A percentile compares a stretch with the other conserved stretches of the same genome.
These are phyloP conservation scores for Cladopsammia gracilis DNA, from an alignment of 64 coral and sea anemone genomes.

Conservation along the genomic window DNA sequence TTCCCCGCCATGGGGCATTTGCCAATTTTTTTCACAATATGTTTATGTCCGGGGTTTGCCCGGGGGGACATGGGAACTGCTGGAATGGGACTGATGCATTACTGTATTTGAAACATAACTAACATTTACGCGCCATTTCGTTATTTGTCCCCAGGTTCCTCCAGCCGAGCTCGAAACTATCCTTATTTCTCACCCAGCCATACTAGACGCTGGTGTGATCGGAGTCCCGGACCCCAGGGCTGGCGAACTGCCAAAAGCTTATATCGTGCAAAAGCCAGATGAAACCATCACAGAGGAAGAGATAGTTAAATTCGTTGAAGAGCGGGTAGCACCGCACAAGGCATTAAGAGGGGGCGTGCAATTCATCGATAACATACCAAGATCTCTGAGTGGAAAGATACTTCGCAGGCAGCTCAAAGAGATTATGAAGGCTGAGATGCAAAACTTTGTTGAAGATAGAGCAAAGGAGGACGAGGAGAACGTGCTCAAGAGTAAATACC, in stretches of 20 bases:
- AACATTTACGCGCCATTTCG: neutral
- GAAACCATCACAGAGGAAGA: slow-evolving; percentile 62
- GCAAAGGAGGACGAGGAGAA: slow-evolving; percentile 9
- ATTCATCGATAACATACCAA: slow-evolving; percentile 69
- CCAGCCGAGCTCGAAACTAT: slow-evolving; percentile 75
- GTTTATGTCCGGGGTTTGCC: too few relatives aligned
- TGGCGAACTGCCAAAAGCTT: slow-evolving; percentile 73
- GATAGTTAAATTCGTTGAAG: slow-evolving; percentile 44
- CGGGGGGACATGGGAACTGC: too few relatives aligned
- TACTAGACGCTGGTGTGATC: slow-evolving; percentile 69
- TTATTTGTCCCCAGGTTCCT: slow-evolving; percentile 31
- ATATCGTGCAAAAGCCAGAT: slow-evolving; percentile 44
- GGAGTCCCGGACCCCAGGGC: slow-evolving; percentile 53
- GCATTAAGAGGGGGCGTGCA: slow-evolving; percentile 65
- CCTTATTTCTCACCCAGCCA: slow-evolving; percentile 65
- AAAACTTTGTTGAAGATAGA: neutral
- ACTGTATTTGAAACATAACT: too few relatives aligned
- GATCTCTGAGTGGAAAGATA: slow-evolving; percentile 52
- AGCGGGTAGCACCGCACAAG: slow-evolving; percentile 69
- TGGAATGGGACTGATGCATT: too few relatives aligned
- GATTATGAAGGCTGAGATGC: neutral
- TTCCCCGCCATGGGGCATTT: too few relatives aligned
- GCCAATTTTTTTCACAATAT: too few relatives aligned
- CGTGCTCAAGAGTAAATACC: slow-evolving; percentile 50
- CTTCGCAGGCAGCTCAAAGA: slow-evolving; percentile 55